phyloP scores from a whole-genome alignment of 2,888 invertebrate species.

The Rotaria macrura region DNA sequence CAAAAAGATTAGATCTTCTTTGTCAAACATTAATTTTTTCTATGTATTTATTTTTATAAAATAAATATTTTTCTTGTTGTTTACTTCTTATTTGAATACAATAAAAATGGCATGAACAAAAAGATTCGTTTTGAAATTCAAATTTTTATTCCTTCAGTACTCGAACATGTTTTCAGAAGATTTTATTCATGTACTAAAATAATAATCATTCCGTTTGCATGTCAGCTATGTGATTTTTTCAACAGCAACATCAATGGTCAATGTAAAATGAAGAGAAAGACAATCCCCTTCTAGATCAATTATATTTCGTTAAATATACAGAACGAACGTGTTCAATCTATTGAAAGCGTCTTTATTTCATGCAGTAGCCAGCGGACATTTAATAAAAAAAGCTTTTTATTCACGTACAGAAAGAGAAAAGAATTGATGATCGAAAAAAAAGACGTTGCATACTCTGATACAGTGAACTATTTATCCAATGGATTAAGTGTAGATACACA shows the following conservation, averaged over 20 bases:
- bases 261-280: background rate
- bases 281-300: background rate
- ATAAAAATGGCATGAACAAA: too few species aligned
- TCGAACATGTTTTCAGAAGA: too few species aligned
- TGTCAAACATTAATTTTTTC: too few species aligned
- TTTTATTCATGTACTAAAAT: too few species aligned
- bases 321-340: background rate
- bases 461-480: background rate
- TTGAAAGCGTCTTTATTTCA: background rate
- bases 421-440: background rate
- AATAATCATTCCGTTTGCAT: too few species aligned
- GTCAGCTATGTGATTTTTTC: background rate
- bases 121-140: too few species aligned
- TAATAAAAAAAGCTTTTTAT: background rate
- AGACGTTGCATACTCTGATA: background rate
- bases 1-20: too few species aligned
- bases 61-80: background rate
- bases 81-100: background rate
- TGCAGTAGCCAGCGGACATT: background rate
- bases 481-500: constrained; percentile 1
- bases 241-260: background rate
- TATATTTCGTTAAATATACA: background rate
- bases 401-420: background rate
- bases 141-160: too few species aligned
- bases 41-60: too few species aligned